Evolutionary conservation across 2,797 vertebrate genomes (phyloP), one percentile per base, ranked within the genome.

Genomic region (Rhodeus uyekii): DNA sequence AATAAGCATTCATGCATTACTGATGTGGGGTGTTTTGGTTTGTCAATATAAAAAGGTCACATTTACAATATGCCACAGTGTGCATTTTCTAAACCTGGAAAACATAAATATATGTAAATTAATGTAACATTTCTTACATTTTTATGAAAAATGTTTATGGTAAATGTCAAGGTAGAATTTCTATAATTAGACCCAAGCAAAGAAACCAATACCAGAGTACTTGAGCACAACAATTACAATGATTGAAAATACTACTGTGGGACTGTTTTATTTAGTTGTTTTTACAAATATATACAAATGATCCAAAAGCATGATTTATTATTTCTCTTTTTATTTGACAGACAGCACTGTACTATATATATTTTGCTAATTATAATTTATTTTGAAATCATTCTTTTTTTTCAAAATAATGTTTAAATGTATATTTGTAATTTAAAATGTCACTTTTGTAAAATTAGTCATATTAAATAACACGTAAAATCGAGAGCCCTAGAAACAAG

Each of bases 1-100:
- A 85, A 65, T 48, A 36, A 27, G 38, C 16, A 71, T 61, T 61
- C 48, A 46, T 76, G 72, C 63, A 60, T 80, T 36, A 69, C 80
- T 74, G 76, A 67, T 64, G n/a, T 60, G 13, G 46, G 18, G 32
- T 39, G 58, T 77, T 73, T 74, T 38, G 58, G 42, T 74, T 22
- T 73, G 44, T 46, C 32, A 61, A 36, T 27, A 34, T 48, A 48
- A 58, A 74, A 81, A 81, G 79, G 79, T 74, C 60, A 55, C 44
- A 74, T 64, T 74, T 73, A 32, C 46, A 65, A 81, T 64, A 74
- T 22, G 32, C 2, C 58, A 50, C 0, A 5, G 3, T 14, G 22
- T 69, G 27, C 71, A 74, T 81, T 81, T 46, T 63, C 32, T 50
- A 50, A 64, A 50, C 16, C 42, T 48, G 73, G 44, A 65, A 65